Percentiles rank a stretch among this genome's conserved stretches.
Evolutionary conservation across 2,888 invertebrate genomes (phyloP).

Genomic region (Himalopsyche kuldschensis): DNA sequence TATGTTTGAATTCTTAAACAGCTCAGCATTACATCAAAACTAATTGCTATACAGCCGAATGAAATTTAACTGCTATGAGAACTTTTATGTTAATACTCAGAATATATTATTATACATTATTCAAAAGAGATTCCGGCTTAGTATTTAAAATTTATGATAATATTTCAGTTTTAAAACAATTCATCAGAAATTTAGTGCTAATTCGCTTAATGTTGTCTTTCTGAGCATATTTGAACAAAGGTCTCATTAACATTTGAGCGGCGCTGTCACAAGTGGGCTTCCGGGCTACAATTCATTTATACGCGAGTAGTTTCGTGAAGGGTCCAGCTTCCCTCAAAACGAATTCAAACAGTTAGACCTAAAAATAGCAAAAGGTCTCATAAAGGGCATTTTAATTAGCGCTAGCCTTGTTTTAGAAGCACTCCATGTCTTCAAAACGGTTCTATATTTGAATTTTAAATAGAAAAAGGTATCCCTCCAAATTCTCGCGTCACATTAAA

Average conservation of each 20-base stretch:
- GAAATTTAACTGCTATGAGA: too few species aligned
- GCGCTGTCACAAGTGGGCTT: neutral
- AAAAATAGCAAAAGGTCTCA: neutral
- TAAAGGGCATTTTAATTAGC: constrained; percentile 6
- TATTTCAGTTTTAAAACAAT: neutral
- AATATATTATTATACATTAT: too few species aligned
- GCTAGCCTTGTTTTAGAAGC: neutral
- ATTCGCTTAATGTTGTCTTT: neutral
- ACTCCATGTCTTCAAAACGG: neutral
- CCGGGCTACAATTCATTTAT: neutral
- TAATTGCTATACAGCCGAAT: too few species aligned
- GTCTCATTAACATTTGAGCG: neutral
- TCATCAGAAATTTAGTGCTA: neutral
- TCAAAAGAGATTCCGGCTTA: too few species aligned
- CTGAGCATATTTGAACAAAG: neutral
- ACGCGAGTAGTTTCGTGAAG: neutral
- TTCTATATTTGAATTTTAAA: neutral
- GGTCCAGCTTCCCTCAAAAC: neutral
- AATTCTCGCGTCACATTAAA: neutral
- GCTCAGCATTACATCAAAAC: too few species aligned
- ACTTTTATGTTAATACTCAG: too few species aligned
- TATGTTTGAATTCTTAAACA: too few species aligned
- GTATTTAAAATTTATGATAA: too few species aligned
- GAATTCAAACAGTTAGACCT: neutral
- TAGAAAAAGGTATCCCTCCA: constrained; percentile 7